Conservation (phyloP, 2,888 invertebrate species). For the Troides oblongomaculatus region DNA sequence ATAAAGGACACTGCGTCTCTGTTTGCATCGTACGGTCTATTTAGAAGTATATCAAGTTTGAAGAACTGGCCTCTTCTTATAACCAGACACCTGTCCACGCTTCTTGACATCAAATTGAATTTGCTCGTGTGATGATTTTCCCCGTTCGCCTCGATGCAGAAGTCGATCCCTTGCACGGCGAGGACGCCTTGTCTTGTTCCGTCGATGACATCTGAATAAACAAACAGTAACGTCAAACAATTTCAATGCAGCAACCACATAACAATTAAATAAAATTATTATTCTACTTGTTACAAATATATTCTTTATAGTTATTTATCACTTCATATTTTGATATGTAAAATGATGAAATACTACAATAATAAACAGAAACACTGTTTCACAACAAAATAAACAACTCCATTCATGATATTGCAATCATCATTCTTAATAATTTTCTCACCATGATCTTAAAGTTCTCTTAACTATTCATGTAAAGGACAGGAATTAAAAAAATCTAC, state of each 20-base stretch:
- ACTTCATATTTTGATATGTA: background rate
- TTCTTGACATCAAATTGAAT: slow-evolving; percentile 86
- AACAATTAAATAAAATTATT: background rate
- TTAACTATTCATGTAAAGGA: slow-evolving; percentile 35
- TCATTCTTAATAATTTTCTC: slow-evolving; percentile 45
- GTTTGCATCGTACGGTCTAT: slow-evolving; percentile 85
- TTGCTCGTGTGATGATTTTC: slow-evolving; percentile 87
- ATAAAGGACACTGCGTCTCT: slow-evolving; percentile 91
- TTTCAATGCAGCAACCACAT: background rate
- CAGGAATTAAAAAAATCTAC: background rate
- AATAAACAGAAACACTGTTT: background rate
- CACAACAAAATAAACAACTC: background rate
- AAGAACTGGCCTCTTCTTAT: slow-evolving; percentile 92
- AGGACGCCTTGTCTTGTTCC: slow-evolving; percentile 80
- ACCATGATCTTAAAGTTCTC: slow-evolving; percentile 47
- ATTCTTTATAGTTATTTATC: background rate
- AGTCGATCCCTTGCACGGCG: slow-evolving; percentile 86
- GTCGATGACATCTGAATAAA: slow-evolving; percentile 70
- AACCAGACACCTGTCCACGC: slow-evolving; percentile 83
- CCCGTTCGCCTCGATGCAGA: slow-evolving; percentile 87
- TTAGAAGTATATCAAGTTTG: slow-evolving; percentile 84
- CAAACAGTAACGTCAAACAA: slow-evolving; percentile 31
- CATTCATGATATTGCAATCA: slow-evolving; percentile 30
- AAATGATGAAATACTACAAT: background rate
- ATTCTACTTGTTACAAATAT: background rate